Conservation (phyloP, 2,113 vertebrate species). For the Leptodactylus fuscus region DNA sequence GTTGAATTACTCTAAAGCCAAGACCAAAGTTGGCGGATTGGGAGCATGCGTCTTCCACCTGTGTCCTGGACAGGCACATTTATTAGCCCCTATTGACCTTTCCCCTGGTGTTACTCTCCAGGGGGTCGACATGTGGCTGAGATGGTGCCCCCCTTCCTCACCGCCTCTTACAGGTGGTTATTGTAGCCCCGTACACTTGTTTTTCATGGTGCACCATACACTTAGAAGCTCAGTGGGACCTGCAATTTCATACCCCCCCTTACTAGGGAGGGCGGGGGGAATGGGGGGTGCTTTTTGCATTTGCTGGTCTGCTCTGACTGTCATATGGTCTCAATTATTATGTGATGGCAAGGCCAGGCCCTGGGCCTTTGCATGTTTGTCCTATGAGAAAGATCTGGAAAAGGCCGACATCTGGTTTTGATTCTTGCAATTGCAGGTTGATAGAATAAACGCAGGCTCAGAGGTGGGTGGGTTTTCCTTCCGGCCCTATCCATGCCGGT, state of each 20-base stretch:
- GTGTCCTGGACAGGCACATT: conserved; percentile 62
- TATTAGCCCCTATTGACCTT: conserved; percentile 66
- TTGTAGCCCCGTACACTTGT: conserved; percentile 81
- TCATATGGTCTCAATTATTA: conserved; percentile 93
- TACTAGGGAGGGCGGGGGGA: conserved; percentile 60
- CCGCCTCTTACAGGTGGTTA: conserved; percentile 88
- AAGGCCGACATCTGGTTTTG: conserved; percentile 86
- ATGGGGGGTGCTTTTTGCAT: conserved; percentile 65
- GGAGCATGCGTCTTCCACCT: conserved; percentile 65
- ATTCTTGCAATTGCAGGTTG: conserved; percentile 93
- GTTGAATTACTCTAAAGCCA: too few relatives aligned
- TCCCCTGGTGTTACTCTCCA: conserved; percentile 61
- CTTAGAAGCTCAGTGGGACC: conserved; percentile 82
- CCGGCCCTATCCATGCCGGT: conserved; percentile 78
- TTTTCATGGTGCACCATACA: conserved; percentile 85
- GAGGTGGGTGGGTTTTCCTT: conserved; percentile 95
- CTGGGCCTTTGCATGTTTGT: conserved; percentile 78
- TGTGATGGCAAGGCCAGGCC: conserved; percentile 84
- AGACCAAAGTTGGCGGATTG: neutral
- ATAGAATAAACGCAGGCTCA: conserved; percentile 85
- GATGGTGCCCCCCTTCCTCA: conserved; percentile 56
- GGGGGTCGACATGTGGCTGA: conserved; percentile 52
- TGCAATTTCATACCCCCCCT: conserved; percentile 73
- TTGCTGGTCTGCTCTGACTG: conserved; percentile 69
- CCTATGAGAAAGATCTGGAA: conserved; percentile 84